Conservation (phyloP, 2,888 invertebrate species). For the Cotesia congregata region DNA sequence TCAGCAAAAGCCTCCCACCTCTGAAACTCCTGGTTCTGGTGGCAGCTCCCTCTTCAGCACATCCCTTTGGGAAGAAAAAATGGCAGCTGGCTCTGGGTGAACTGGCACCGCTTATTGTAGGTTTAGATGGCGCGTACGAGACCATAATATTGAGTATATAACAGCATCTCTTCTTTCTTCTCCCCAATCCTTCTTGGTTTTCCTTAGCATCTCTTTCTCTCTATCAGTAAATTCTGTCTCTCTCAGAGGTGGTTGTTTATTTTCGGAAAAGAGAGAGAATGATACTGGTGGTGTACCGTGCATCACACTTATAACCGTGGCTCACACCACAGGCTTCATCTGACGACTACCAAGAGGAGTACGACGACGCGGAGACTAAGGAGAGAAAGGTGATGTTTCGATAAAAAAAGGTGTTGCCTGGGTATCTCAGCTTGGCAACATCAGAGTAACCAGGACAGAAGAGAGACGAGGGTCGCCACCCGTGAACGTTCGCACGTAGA, state of each 20-base stretch:
- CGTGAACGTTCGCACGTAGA: conserved; percentile 53
- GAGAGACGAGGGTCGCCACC: conserved; percentile 47
- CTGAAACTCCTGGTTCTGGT: conserved; percentile 45
- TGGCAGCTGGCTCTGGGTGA: conserved; percentile 67
- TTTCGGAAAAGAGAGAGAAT: not conserved
- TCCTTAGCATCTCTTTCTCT: too few species aligned
- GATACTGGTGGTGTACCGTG: not conserved
- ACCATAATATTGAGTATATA: conserved; percentile 35
- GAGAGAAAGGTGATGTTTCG: conserved; percentile 20
- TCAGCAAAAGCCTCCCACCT: conserved; percentile 64
- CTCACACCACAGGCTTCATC: conserved; percentile 23
- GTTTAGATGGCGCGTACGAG: conserved; percentile 71
- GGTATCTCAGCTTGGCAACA: conserved; percentile 9
- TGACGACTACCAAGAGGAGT: not conserved
- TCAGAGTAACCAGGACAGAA: conserved; percentile 37
- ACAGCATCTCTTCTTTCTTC: conserved; percentile 3
- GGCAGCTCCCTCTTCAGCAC: conserved; percentile 71
- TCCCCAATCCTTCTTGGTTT: not conserved
- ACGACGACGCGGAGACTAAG: conserved; percentile 28
- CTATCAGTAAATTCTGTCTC: not conserved
- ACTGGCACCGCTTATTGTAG: conserved; percentile 53
- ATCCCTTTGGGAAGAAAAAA: conserved; percentile 73
- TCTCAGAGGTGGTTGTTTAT: not conserved
- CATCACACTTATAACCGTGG: not conserved
- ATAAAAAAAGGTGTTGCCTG: not conserved